Base-by-base conservation (phyloP, 1,140 invertebrate genomes). In the Drosophila nigromelanica region DNA sequence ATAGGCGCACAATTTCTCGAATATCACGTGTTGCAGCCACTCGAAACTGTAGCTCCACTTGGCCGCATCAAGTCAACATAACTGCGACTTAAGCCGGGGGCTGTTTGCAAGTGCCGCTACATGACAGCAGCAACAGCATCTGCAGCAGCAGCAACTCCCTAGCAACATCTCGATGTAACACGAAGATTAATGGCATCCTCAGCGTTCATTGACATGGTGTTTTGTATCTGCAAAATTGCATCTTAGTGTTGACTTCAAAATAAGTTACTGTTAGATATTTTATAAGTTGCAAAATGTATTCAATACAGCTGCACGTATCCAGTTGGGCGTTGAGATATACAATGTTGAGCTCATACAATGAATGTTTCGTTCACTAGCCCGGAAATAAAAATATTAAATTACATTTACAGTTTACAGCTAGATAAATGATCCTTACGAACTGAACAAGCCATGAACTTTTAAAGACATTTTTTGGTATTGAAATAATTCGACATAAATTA, bases 111-210 rank as follows among this genome's bases (percentile, higher is more conserved):
- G 55, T 60, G 55, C 48, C 50, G 42, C 63, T 54, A 58, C 70
- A 67, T 66, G 69, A 72, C 68, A 66, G 67, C 35, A 42, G 18
- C 30, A 64, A 55, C 63, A 40, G 27, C 42, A 56, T 0, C 10
- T 7, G 5, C 39, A 51, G 8, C 39, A n/a, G 76, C 68, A 66
- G 77, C 54, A 61, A 60, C 68, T 78, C 58, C 42, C 56, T 43
- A 58, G 59, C 68, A 67, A 62, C 68, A 78, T 21, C 74, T 78
- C 71, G 21, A 63, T 85, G 73, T 74, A 68, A 58, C 66, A 75
- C 42, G 59, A 85, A 78, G 74, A 80, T 86, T 80, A 80, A 85
- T 83, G 80, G 77, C 63, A 52, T 59, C 66, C 40, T 50, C 40
- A 12, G 50, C 70, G 55, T 68, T 59, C 70, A 73, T 78, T 78